These are phyloP conservation scores for Gambelia wislizenii DNA, from an alignment of 2,797 vertebrate genomes.

Conservation along the genomic window DNA sequence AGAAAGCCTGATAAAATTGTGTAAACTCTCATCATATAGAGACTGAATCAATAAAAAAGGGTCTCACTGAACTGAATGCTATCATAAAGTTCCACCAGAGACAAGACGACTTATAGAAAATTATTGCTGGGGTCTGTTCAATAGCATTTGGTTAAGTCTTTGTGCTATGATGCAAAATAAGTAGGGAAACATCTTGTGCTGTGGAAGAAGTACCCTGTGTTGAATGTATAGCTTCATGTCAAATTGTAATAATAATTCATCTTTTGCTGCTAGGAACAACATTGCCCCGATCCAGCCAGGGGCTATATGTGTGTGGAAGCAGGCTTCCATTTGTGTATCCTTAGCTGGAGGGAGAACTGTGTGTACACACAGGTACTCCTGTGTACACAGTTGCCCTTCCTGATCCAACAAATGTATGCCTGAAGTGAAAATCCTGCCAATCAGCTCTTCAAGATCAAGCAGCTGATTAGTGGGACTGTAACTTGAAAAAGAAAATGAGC, in stretches of 20 bases:
- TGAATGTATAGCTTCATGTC: slow-evolving; percentile 79
- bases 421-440: neutral
- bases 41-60: slow-evolving; percentile 80
- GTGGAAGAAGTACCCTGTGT: slow-evolving; percentile 85
- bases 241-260: slow-evolving; percentile 78
- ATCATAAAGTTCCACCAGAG: slow-evolving; percentile 81
- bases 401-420: neutral
- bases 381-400: neutral
- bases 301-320: slow-evolving; percentile 17
- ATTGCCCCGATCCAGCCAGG: slow-evolving; percentile 39
- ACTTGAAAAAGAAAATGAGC: neutral
- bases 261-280: slow-evolving; percentile 80
- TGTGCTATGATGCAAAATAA: slow-evolving; percentile 80
- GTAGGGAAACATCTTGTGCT: slow-evolving; percentile 84
- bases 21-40: slow-evolving; percentile 83
- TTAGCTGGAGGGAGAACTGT: slow-evolving; percentile 11
- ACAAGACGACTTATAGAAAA: slow-evolving; percentile 82
- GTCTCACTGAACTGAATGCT: slow-evolving; percentile 80
- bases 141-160: slow-evolving; percentile 81
- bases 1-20: slow-evolving; percentile 84
- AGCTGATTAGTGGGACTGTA: neutral
- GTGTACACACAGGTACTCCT: neutral
- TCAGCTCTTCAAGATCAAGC: neutral
- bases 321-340: neutral
- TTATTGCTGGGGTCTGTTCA: slow-evolving; percentile 84